These are phyloP conservation scores for Caenorhabditis sp. DNA, from an alignment of 2,888 invertebrate genomes.

Conservation along the genomic window DNA sequence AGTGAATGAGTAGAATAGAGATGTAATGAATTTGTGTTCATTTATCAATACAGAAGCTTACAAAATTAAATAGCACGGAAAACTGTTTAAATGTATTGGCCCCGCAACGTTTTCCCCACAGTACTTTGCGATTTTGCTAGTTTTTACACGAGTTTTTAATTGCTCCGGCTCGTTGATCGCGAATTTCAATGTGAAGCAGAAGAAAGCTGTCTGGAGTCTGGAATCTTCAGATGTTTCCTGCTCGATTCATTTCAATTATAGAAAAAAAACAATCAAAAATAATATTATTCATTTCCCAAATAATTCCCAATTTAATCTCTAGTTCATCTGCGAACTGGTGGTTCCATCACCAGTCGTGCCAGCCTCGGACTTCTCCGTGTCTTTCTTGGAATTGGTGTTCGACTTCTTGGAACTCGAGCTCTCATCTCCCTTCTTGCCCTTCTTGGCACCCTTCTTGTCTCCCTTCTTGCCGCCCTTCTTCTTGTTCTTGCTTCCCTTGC, in stretches of 20 bases:
- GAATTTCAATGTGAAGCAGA: no score
- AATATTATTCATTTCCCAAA: not conserved
- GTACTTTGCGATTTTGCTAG: no score
- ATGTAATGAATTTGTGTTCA: no score
- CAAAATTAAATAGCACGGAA: not conserved
- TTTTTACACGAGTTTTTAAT: no score
- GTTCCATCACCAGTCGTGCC: constrained; percentile 17
- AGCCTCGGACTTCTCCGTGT: constrained; percentile 13
- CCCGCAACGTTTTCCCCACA: no score
- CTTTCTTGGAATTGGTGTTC: constrained; percentile 41
- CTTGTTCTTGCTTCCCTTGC: constrained; percentile 20
- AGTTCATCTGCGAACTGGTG: constrained; percentile 24
- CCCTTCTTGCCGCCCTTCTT: constrained; percentile 19
- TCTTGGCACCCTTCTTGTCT: constrained; percentile 31
- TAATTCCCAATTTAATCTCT: not conserved
- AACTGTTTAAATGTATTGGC: no score
- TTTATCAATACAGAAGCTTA: not conserved
- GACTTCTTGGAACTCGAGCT: constrained; percentile 32
- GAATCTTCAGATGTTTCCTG: no score
- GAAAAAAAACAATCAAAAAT: not conserved
- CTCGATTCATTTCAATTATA: not conserved
- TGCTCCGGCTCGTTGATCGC: no score
- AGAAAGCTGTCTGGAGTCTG: no score
- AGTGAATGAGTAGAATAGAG: not conserved
- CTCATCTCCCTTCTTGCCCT: constrained; percentile 22